Conservation (phyloP, 2,797 vertebrate species). For the Pelobates cultripes region DNA sequence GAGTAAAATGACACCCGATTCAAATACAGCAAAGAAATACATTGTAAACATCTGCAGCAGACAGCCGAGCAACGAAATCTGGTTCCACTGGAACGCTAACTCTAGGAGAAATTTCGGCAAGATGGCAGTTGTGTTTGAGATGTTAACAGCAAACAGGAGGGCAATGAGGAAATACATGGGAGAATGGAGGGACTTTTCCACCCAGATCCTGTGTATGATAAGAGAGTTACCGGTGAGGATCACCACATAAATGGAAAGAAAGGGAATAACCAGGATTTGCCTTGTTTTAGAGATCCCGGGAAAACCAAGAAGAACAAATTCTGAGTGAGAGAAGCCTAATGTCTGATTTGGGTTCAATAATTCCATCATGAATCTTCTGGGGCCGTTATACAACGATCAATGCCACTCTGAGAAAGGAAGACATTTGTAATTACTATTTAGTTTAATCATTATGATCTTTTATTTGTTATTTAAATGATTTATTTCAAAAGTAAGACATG, state of each 20-base stretch:
- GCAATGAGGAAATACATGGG: constrained; percentile 57
- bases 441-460: no score
- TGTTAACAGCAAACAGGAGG: constrained; percentile 51
- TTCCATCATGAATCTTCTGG: background rate
- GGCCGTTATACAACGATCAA: no score
- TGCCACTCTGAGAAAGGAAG: no score
- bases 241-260: constrained; percentile 56
- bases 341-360: background rate
- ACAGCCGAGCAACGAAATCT: constrained; percentile 50
- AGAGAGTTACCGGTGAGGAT: constrained; percentile 37
- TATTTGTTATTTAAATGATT: no score
- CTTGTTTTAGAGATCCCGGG: constrained; percentile 44
- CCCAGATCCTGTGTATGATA: constrained; percentile 32
- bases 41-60: constrained; percentile 61
- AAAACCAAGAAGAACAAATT: constrained; percentile 61
- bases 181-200: constrained; percentile 45
- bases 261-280: constrained; percentile 45
- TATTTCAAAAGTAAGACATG: no score
- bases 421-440: no score
- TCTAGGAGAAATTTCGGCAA: constrained; percentile 55
- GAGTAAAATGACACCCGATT: constrained; percentile 56
- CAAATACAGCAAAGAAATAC: constrained; percentile 50
- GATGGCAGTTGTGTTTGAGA: constrained; percentile 14
- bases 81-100: constrained; percentile 38
- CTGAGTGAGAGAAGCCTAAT: constrained; percentile 45